These are phyloP conservation scores for Aselliscus stoliczkanus DNA, from an alignment of 2,797 vertebrate genomes.

Conservation along the genomic window DNA sequence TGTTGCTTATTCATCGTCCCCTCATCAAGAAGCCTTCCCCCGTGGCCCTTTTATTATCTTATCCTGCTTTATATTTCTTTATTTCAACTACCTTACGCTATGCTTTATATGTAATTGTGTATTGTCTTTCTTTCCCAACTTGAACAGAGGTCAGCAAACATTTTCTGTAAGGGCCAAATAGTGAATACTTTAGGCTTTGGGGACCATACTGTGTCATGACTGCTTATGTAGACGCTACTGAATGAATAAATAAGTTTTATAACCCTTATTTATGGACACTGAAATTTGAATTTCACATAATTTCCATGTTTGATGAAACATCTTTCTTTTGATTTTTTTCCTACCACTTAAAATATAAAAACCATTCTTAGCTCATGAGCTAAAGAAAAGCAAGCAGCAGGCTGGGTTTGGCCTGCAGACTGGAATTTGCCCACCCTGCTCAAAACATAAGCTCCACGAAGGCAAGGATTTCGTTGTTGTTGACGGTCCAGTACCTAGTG, in stretches of 20 bases:
- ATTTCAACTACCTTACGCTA: not conserved
- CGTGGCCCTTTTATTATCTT: not conserved
- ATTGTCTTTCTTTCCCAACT: not conserved
- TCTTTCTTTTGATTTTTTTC: not conserved
- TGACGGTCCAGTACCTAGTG: not conserved
- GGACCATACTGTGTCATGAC: accelerated
- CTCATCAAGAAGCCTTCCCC: not conserved
- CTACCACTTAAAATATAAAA: not conserved
- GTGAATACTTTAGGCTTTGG: not conserved
- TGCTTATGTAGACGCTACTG: accelerated
- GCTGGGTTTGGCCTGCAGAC: not conserved
- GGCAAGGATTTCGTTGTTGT: not conserved
- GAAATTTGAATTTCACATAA: not conserved
- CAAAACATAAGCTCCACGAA: not conserved
- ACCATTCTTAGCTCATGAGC: not conserved
- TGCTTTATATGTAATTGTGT: not conserved
- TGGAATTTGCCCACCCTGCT: not conserved
- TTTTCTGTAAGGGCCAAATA: not conserved
- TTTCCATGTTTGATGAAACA: not conserved
- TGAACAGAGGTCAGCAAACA: not conserved
- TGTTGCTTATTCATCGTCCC: not conserved
- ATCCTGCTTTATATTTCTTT: not conserved
- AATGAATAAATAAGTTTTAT: not conserved
- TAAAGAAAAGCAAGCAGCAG: not conserved
- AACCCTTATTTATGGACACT: not conserved